Evolutionary conservation across 2,113 vertebrate genomes (phyloP).

Genomic region (Indri indri): DNA sequence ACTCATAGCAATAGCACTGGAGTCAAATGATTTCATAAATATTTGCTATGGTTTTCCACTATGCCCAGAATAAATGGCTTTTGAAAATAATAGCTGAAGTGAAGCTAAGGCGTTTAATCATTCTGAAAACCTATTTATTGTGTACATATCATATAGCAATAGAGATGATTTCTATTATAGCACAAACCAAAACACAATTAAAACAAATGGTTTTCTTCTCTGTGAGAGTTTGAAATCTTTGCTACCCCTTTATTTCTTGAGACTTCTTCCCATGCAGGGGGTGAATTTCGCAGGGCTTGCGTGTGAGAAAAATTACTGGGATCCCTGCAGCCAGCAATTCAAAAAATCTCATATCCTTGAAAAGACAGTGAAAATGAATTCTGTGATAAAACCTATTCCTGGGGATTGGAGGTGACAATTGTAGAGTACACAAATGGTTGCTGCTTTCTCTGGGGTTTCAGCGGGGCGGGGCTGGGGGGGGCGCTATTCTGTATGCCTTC

Average conservation of each 20-base stretch:
- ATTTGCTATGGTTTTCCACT: background rate
- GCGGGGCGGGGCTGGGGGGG: background rate
- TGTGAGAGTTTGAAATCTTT: slow-evolving; percentile 24
- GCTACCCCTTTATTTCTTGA: slow-evolving; percentile 28
- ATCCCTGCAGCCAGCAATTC: slow-evolving; percentile 32
- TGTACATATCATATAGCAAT: slow-evolving; percentile 1
- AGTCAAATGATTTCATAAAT: slow-evolving; percentile 38
- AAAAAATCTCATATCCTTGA: slow-evolving; percentile 41
- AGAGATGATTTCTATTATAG: slow-evolving; percentile 37
- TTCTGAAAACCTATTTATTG: background rate
- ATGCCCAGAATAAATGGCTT: background rate
- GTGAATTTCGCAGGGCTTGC: background rate
- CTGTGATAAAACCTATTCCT: slow-evolving; percentile 8
- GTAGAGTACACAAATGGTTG: background rate
- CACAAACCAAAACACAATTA: slow-evolving; percentile 50
- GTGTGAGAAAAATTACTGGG: slow-evolving; percentile 49
- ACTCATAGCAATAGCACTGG: background rate
- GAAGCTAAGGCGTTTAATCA: slow-evolving; percentile 38
- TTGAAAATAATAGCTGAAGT: slow-evolving; percentile 57
- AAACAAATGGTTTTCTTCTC: slow-evolving; percentile 18
- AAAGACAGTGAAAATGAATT: slow-evolving; percentile 66
- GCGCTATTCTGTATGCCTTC: background rate
- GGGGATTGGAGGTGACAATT: background rate
- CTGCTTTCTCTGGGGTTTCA: background rate
- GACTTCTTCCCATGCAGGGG: background rate